phyloP scores from a whole-genome alignment of 2,113 vertebrate genomes.

The Ctenomys sociabilis region DNA sequence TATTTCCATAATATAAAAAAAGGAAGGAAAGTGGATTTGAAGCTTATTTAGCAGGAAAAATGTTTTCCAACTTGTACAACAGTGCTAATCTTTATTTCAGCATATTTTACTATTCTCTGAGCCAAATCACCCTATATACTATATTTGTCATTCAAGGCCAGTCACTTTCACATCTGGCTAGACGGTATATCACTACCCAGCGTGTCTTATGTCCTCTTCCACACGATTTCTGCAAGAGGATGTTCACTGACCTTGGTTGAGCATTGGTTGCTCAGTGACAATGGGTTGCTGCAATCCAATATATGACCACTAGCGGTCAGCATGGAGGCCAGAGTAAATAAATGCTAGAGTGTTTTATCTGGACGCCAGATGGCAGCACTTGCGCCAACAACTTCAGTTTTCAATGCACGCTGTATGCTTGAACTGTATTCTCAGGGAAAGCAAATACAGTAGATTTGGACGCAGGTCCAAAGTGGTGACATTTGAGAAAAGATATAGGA shows the following conservation, averaged over 20 bases:
- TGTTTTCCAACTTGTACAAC: background rate
- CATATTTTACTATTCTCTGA: background rate
- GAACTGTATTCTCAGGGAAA: background rate
- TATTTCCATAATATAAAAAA: background rate
- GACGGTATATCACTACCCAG: background rate
- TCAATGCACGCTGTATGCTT: rapidly evolving
- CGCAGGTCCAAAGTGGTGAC: background rate
- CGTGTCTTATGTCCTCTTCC: background rate
- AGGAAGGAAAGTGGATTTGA: background rate
- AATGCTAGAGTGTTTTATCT: background rate
- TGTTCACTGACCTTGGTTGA: background rate
- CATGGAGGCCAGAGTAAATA: too few species aligned
- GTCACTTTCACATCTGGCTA: background rate
- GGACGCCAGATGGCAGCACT: constrained; percentile 7
- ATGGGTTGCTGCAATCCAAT: background rate
- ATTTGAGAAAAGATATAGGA: background rate
- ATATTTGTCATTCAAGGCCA: background rate
- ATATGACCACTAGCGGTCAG: background rate
- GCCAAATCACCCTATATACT: background rate
- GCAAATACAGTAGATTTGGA: background rate
- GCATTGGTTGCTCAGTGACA: rapidly evolving
- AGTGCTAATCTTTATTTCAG: background rate
- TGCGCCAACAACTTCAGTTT: background rate
- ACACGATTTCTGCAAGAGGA: rapidly evolving
- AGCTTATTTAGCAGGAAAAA: background rate